Evolutionary conservation across 2,888 invertebrate genomes (phyloP), one percentile per base, ranked within the genome.

Genomic region (Nomada ferruginata): DNA sequence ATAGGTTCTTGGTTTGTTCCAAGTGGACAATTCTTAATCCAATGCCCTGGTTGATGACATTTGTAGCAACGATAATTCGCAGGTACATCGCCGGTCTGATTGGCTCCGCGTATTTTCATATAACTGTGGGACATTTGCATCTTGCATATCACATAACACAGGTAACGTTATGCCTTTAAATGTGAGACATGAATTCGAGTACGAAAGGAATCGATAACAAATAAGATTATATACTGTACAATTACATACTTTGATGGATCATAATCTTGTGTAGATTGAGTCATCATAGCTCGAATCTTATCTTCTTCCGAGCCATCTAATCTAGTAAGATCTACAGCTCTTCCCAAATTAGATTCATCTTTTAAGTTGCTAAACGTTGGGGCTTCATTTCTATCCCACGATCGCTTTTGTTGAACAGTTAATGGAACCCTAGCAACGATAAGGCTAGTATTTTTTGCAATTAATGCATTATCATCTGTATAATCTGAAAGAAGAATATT

Each of bases 271-370:
- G 99, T 98, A 47, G 99, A 98, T 94, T 99, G 99, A 85, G 97
- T 96, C 96, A 99, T 99, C 98, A 99, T 99, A 83, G 98, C 98
- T 93, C 97, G 97, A 91, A 99, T 98, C 94, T 99, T 99, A 92
- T 99, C 99, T 92, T 98, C 98, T 94, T 99, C 99, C 70, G 98
- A 97, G 84, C 97, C 98, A 94, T 98, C 97, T 94, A 98, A 96
- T 94, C 96, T 97, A 60, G 97, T 96, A 88, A 99, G 94, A 95
- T 98, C 98, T 73, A 97, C 96, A 86, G 96, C 95, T 91, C 96
- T 96, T 63, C 96, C 92, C 76, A 93, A 85, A 83, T 88, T 91
- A 18, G 89, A 69, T 84, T 93, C 92, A 79, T 94, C 93, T 84
- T 93, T 93, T 44, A 91, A 87, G 76, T 90, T 93, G 44, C 90